Evolutionary conservation across 1,140 invertebrate genomes (phyloP), one percentile per base, ranked within the genome.

Genomic region (Teleopsis dalmanni): DNA sequence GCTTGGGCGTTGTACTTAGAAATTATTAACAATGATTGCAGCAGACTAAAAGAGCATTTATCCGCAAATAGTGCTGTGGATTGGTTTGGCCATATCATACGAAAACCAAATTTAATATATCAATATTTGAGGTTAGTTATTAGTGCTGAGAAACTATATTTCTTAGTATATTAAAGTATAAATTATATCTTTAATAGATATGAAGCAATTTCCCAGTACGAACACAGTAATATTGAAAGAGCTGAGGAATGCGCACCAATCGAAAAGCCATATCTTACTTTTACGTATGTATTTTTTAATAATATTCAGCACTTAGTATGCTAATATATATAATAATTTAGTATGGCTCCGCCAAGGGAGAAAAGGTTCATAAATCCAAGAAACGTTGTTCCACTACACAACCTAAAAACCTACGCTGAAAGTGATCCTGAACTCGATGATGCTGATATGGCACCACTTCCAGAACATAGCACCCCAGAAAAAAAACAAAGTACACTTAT

Each of bases 81-180:
- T 25, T 55, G 53, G 53, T 55, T 52, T 45, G 53, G 53, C 4
- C 40, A 47, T 7, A 51, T 26, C 9, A 38, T 55, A 9, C 45
- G 50, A n/a, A 47, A 42, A 10, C 40, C 41, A 11, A 25, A 27
- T n/a, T 45, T 46, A 26, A 53, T 53, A 11, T 47, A 53, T 36
- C 47, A 53, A 23, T 53, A 46, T n/a, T 49, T 53, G 19, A 51
- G 49, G 49, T 51, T 35, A 31, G 13, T 34, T 46, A 22, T 14
- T 36, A 29, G 45, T 37, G 16, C 6, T 21, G 18, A 3, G 35
- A 16, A 36, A 4, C 11, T 4, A 7, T 23, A 5, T n/a, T 38
- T 1, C 2, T 34, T 35, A 6, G 22, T 0, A 19, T 40, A 18
- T 45, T 16, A 16, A n/a, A 13, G n/a, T n/a, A 31, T 22, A 19